Evolutionary conservation across 2,797 vertebrate genomes (phyloP), one percentile per base, ranked within the genome.

Genomic region (Momotus momota): DNA sequence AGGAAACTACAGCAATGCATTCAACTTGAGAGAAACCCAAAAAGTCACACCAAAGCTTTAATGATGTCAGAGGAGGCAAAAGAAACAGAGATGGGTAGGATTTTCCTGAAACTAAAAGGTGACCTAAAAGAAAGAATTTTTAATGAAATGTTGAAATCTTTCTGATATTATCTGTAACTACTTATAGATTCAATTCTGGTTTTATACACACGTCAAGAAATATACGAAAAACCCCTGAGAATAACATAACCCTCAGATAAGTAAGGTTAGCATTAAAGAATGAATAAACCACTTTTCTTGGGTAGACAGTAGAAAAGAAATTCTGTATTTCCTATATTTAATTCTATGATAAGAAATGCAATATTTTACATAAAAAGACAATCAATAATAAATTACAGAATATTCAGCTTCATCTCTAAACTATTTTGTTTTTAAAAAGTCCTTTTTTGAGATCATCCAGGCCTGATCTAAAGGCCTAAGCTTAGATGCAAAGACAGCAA

Each of bases 381-480:
- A 31, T 9, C 6, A 41, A 11, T 17, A 38, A 62, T 20, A 40
- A 71, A 61, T 41, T 60, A 45, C 5, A 2, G 20, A 79, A 20
- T 64, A 79, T 58, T 70, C 41, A 81, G 7, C 12, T 61, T 75
- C 16, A 27, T 70, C 14, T 80, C 15, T 66, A 57, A 73, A 57
- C 8, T 66, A 3, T 29, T 1, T n/a, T n/a, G 27, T 49, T 16
- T 22, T 1, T 1, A 54, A 70, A 18, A 54, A 18, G 6, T 3
- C 3, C 40, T 46, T 75, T 62, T 54, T n/a, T 41, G 25, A 81
- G 15, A 41, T 79, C 33, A 65, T 41, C 7, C 12, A 90, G 22
- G 15, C 15, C 45, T 0, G 0, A 43, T 18, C 57, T 60, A 46
- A 75, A 83, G 21, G 11, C 13, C n/a, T 74, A 58, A 67, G n/a